Conservation (phyloP, 1,140 invertebrate genomes). For the Homarus americanus region DNA sequence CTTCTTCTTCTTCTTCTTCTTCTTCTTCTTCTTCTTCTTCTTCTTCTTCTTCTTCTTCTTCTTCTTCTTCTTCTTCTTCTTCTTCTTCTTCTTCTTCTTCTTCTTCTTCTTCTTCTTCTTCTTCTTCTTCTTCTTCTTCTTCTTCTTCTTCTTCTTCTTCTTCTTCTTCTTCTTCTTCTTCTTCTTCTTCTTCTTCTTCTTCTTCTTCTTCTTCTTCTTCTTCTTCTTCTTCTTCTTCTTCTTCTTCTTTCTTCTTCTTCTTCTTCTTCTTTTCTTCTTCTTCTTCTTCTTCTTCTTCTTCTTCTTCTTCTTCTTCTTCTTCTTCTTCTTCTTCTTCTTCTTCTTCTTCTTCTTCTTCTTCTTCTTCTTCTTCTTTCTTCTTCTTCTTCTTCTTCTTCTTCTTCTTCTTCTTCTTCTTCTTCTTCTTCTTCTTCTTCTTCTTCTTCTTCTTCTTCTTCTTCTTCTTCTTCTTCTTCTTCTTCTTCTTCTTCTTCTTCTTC, state of each 20-base stretch:
- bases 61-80: not conserved
- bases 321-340: not conserved
- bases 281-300: not conserved
- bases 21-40: not conserved
- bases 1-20: not conserved
- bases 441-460: not conserved
- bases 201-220: conserved; percentile 35
- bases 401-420: not conserved
- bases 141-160: not conserved
- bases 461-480: not conserved
- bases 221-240: not conserved
- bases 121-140: not conserved
- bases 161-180: not conserved
- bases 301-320: not conserved
- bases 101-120: conserved; percentile 3
- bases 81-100: conserved; percentile 2
- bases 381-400: not conserved
- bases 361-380: not conserved
- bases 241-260: not conserved
- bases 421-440: not conserved
- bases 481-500: not conserved
- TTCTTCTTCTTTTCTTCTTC: not conserved
- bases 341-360: not conserved
- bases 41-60: not conserved
- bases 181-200: conserved; percentile 1